Evolutionary conservation across 2,888 invertebrate species (phyloP), one percentile per base, ranked within the genome.

Genomic region (Drosophila buzzatii): DNA sequence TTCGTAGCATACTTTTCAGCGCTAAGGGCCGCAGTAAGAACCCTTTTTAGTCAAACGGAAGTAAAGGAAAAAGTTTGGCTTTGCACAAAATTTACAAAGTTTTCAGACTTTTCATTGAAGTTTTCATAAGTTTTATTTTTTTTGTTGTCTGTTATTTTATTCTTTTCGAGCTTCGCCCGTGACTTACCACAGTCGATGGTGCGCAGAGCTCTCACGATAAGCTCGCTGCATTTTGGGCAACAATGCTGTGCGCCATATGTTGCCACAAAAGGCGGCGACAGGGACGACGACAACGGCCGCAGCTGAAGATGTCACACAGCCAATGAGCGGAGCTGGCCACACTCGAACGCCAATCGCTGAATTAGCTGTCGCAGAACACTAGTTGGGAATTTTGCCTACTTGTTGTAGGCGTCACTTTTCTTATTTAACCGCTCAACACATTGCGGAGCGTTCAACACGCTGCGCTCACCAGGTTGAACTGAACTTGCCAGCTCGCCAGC

Each of bases 401-500:
- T 88, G 80, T 66, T 82, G 81, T 87, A 87, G 81, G 85, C 68
- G 57, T 71, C 73, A 86, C 88, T 85, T 90, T 89, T 84, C 90
- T 86, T 91, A 91, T 91, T 91, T 91, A 92, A 90, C 91, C 91
- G 92, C 81, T 92, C 92, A 91, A 91, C 85, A 72, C 81, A 63
- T 53, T 47, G 73, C 58, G 72, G 75, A 79, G 90, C 91, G 86
- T 91, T 84, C 83, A 90, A 85, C 90, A 84, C 81, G 78, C 91
- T 90, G 75, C 83, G 89, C 91, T 91, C 85, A 81, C 92, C 91
- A 91, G 91, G 91, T 89, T 87, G 91, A 90, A 91, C 91, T 91
- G 85, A 91, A 78, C 78, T 72, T 57, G 49, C 4, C 31, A 64
- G 31, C 37, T 64, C 74, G 65, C 45, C 45, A 16, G 55, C 20